These are phyloP conservation scores for Dufourea novaeangliae DNA, from an alignment of 1,140 invertebrate species.

Conservation along the genomic window DNA sequence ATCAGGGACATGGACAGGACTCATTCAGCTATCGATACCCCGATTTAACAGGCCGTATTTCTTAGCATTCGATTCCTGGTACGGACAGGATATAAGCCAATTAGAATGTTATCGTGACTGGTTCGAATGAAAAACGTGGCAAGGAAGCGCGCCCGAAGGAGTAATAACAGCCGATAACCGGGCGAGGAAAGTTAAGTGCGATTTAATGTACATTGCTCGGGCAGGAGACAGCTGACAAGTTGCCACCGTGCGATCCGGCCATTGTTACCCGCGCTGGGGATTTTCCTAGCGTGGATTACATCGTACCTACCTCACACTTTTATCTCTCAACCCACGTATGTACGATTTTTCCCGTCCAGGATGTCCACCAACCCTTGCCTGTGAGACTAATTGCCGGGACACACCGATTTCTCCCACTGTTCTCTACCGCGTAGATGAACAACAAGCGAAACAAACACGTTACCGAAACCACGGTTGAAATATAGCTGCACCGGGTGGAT, in stretches of 20 bases:
- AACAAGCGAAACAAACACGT: neutral
- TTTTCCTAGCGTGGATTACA: conserved; percentile 38
- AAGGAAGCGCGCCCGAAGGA: neutral
- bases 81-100: conserved; percentile 25
- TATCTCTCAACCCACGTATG: conserved; percentile 16
- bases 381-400: conserved; percentile 6
- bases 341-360: neutral
- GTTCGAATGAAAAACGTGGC: conserved; percentile 27
- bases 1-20: neutral
- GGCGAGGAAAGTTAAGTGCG: conserved; percentile 46
- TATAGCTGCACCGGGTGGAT: neutral
- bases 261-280: conserved; percentile 19
- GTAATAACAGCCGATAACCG: conserved; percentile 34
- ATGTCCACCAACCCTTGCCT: neutral
- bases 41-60: neutral
- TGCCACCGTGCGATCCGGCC: neutral
- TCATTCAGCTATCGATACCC: neutral
- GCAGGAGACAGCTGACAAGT: conserved; percentile 1
- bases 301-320: conserved; percentile 30
- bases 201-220: conserved; percentile 43
- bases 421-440: neutral
- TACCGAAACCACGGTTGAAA: neutral
- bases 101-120: conserved; percentile 28
- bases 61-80: conserved; percentile 9
- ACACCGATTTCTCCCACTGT: neutral